phyloP scores from a whole-genome alignment of 2,888 invertebrate species.

The Phengaris arion region DNA sequence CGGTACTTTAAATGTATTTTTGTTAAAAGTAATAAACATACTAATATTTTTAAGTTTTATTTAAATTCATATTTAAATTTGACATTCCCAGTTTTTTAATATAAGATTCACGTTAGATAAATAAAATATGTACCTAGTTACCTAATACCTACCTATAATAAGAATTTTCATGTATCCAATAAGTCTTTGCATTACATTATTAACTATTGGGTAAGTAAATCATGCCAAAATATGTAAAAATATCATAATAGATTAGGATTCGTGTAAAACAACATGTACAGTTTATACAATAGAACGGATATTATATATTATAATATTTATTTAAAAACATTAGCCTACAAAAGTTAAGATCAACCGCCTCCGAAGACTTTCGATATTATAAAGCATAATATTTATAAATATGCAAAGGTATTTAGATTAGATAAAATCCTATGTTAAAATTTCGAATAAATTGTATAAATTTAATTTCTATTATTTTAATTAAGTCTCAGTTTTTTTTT shows the following conservation, averaged over 20 bases:
- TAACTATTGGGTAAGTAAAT: conserved; percentile 63
- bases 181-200: conserved; percentile 64
- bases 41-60: conserved; percentile 70
- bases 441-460: conserved; percentile 62
- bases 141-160: neutral
- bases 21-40: conserved; percentile 69
- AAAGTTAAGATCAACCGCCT: conserved; percentile 53
- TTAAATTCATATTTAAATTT: conserved; percentile 55
- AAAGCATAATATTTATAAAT: conserved; percentile 19
- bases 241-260: conserved; percentile 49
- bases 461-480: conserved; percentile 54
- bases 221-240: conserved; percentile 46
- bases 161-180: conserved; percentile 55
- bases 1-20: conserved; percentile 49
- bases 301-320: conserved; percentile 36
- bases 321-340: conserved; percentile 55
- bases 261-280: conserved; percentile 62
- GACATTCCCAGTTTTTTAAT: conserved; percentile 12
- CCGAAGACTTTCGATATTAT: conserved; percentile 16
- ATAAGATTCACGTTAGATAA: neutral
- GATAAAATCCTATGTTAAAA: conserved; percentile 58
- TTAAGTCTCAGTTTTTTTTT: conserved; percentile 37
- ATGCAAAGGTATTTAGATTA: conserved; percentile 16
- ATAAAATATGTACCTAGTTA: neutral
- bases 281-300: conserved; percentile 44